Percentiles rank a stretch among this genome's conserved stretches.
Conservation (phyloP, 1,140 invertebrate genomes). For the Rhagoletis zephyria region DNA sequence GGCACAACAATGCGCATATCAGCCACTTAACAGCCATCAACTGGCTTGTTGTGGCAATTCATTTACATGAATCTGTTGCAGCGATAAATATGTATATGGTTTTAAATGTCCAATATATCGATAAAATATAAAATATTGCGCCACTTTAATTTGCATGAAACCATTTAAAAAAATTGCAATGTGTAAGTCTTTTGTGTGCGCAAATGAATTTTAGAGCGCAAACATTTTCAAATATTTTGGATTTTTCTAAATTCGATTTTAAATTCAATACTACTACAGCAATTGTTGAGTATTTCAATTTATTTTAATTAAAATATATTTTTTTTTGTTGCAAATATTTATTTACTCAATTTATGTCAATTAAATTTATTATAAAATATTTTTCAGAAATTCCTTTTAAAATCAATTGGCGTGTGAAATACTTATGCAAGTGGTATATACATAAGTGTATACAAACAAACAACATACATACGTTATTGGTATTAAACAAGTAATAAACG, state of each 20-base stretch:
- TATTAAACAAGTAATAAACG: too few relatives aligned
- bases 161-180: not conserved
- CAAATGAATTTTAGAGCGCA: not conserved
- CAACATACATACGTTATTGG: too few relatives aligned
- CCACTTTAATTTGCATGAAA: too few relatives aligned
- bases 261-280: not conserved
- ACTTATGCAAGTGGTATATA: too few relatives aligned
- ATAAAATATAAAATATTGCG: not conserved
- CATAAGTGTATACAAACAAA: too few relatives aligned
- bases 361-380: too few relatives aligned
- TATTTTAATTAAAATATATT: not conserved
- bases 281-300: not conserved
- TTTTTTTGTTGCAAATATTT: not conserved
- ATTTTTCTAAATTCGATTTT: not conserved
- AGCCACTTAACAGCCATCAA: not conserved
- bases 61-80: too few relatives aligned
- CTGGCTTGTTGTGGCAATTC: not conserved
- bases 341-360: not conserved
- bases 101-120: constrained; percentile 3
- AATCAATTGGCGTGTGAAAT: too few relatives aligned
- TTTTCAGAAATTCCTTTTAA: too few relatives aligned
- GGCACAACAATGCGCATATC: not conserved
- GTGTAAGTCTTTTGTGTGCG: not conserved
- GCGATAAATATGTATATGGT: not conserved
- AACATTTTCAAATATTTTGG: not conserved